Evolutionary conservation across 1,140 invertebrate genomes (phyloP).

Genomic region (Eufriesea mexicana): DNA sequence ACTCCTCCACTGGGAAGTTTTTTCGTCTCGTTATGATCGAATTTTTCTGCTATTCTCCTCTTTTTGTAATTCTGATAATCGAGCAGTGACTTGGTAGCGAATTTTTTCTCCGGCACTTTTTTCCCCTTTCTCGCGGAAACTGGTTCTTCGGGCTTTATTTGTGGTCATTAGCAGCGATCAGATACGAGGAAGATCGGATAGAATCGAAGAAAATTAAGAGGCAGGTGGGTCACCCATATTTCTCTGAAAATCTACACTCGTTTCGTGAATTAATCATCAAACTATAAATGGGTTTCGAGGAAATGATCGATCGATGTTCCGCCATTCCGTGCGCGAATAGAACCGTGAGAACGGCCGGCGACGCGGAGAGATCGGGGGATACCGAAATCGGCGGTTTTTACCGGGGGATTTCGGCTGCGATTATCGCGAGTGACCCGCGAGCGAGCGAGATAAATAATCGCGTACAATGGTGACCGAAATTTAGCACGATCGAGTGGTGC

Average conservation of each 20-base stretch:
- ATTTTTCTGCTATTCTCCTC: background rate
- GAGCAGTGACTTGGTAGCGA: background rate
- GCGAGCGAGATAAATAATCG: background rate
- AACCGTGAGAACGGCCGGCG: background rate
- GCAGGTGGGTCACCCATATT: no score
- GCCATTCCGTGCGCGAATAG: background rate
- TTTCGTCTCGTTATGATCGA: background rate
- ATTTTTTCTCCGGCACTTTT: background rate
- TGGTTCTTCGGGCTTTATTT: background rate
- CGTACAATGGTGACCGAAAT: background rate
- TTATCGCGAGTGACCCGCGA: background rate
- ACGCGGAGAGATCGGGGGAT: background rate
- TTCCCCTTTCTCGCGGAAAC: background rate
- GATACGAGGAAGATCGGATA: background rate
- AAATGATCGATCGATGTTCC: conserved; percentile 2
- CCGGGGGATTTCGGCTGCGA: background rate
- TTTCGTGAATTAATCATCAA: background rate
- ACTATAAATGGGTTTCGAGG: background rate
- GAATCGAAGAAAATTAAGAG: background rate
- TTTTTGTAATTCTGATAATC: background rate
- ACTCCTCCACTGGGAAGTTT: background rate
- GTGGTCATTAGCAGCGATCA: background rate
- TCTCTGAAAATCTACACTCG: background rate
- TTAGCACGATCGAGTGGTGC: background rate
- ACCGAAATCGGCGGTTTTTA: background rate